Conservation (phyloP, 2,113 vertebrate species). For the Corydoras maculifer region DNA sequence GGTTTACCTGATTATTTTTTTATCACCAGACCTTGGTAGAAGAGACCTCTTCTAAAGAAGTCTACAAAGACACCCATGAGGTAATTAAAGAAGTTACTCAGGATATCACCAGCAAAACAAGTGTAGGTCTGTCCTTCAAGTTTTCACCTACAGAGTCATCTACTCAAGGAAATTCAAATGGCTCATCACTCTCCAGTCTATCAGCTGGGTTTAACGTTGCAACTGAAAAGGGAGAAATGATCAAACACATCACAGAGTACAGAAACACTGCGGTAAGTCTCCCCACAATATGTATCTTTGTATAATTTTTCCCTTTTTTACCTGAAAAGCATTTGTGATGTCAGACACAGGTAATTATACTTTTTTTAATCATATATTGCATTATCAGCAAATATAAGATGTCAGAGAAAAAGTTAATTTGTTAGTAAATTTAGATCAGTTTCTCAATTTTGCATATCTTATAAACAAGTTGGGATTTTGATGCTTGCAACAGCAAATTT, state of each 20-base stretch:
- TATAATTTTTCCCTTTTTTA: too few relatives aligned
- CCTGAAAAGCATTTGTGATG: too few relatives aligned
- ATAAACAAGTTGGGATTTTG: too few relatives aligned
- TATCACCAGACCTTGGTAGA: slow-evolving; percentile 69
- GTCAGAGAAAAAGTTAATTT: too few relatives aligned
- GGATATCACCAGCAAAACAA: slow-evolving; percentile 37
- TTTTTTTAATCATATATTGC: too few relatives aligned
- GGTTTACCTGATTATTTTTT: slow-evolving; percentile 1
- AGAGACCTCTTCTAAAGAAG: slow-evolving; percentile 66
- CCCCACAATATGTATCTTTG: background rate
- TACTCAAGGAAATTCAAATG: background rate
- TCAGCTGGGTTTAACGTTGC: fast-evolving
- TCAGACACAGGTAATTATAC: too few relatives aligned
- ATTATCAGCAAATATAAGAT: too few relatives aligned
- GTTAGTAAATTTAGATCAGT: too few relatives aligned
- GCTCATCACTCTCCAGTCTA: fast-evolving
- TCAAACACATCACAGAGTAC: slow-evolving; percentile 45
- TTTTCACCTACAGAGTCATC: slow-evolving; percentile 47
- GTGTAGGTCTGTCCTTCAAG: slow-evolving; percentile 62
- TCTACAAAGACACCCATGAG: slow-evolving; percentile 60
- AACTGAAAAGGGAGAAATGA: slow-evolving; percentile 29
- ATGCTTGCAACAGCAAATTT: too few relatives aligned
- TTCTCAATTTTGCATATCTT: too few relatives aligned
- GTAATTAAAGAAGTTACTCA: slow-evolving; percentile 60
- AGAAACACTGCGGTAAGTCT: slow-evolving; percentile 57